Evolutionary conservation across 2,888 invertebrate genomes (phyloP), one percentile per base, ranked within the genome.

Genomic region (Phyllotreta striolata): DNA sequence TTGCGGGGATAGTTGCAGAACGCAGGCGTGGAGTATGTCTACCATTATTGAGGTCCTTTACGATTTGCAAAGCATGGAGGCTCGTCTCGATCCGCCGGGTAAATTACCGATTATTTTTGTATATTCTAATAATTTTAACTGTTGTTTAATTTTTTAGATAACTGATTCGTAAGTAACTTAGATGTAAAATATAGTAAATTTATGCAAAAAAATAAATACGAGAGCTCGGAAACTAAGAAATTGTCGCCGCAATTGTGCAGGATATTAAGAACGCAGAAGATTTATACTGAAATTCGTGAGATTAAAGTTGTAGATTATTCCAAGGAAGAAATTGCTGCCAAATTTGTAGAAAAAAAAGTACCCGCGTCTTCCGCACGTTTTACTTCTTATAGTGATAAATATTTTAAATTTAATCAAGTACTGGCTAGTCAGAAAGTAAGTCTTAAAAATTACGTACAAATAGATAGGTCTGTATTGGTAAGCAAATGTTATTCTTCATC

Each of bases 1-100:
- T 77, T 99, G 98, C 80, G 80, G 82, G 35, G 92, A 91, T 80
- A 96, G 97, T 71, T 98, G 97, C 79, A 88, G 91, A 74, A 92
- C 96, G 54, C 99, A 99, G 84, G 98, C 98, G 1, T 99, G 99
- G 99, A 96, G 96, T 82, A 88, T 94, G 78, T 91, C 90, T 56
- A 87, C 91, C 66, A 84, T 96, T 70, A 83, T 98, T 71, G 98
- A 99, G 86, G 85, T 85, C 57, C 82, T 88, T 56, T 81, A 86
- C 75, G 89, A 87, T 68, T 80, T 89, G 66, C 82, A 84, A 67
- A 83, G 77, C 71, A 77, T 85, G 46, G 83, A 84, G 70, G 77
- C 79, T 44, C 61, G 44, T 41, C 14, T 61, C 14, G 60, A 64
- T 14, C 9, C 59, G 52, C 10, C 5, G 6, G 49, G 49, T 49